Evolutionary conservation across 2,888 invertebrate species (phyloP), one percentile per base, ranked within the genome.

Genomic region (Coremacera marginata): DNA sequence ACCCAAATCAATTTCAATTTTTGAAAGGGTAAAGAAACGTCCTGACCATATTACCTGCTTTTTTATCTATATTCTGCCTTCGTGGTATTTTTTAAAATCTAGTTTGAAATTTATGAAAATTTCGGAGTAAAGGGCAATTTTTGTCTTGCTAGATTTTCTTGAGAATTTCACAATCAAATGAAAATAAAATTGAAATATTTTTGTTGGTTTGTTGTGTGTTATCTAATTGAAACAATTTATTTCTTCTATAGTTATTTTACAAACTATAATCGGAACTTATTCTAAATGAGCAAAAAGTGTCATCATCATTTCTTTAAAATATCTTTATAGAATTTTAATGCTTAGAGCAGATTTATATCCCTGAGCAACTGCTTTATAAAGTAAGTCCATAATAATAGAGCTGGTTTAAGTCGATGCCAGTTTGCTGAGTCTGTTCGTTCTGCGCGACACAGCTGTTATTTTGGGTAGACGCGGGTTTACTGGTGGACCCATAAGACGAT

Each of bases 401-500:
- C 22, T 60, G 11, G 5, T 25, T 5, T 63, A 34, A 51, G 27
- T 76, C 63, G 78, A 77, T 8, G 65, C 76, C 25, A 79, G 60
- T 75, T 70, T 77, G 55, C 71, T 72, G 25, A 77, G 9, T 74
- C 77, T 60, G 9, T 51, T 51, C 7, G 31, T 22, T 70, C 75
- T 74, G n/a, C 78, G 75, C 1, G 79, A 9, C 5, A 63, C 65
- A 0, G 79, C 82, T 31, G 84, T 77, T 63, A 88, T 78, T 34
- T 87, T 87, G 19, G 88, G 88, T 80, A 89, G 83, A 62, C 89
- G 86, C 5, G 88, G 83, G 81, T 86, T 86, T 1, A 89, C 89
- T 2, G 85, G 86, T 4, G 89, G 88, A 14, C 89, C 89, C 89
- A 89, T 89, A 11, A 87, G 81, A 1, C 89, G 85, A 80, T 87